These are phyloP conservation scores for Cerastis leucographa DNA, from an alignment of 2,888 invertebrate species.

Conservation along the genomic window DNA sequence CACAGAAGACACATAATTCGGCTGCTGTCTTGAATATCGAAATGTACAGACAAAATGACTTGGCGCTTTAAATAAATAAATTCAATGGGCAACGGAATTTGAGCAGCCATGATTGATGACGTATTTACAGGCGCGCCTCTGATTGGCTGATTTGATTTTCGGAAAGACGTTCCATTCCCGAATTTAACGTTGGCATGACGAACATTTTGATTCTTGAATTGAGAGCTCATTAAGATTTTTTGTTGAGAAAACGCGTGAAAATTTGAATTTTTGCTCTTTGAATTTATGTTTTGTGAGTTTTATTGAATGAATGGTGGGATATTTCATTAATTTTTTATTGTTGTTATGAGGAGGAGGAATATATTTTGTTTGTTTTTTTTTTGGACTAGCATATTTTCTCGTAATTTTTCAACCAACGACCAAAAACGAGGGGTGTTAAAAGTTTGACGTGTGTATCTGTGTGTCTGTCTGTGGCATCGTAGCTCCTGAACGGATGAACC, in stretches of 20 bases:
- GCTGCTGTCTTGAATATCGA: slow-evolving; percentile 49
- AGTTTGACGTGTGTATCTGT: no score
- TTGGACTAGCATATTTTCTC: neutral
- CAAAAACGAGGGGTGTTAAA: no score
- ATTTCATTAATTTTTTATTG: slow-evolving; percentile 49
- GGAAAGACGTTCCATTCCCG: slow-evolving; percentile 74
- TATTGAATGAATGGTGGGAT: slow-evolving; percentile 58
- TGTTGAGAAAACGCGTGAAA: slow-evolving; percentile 65
- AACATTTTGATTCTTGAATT: slow-evolving; percentile 75
- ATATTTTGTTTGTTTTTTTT: neutral
- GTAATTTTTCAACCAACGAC: no score
- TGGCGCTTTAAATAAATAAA: slow-evolving; percentile 55
- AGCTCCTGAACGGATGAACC: no score
- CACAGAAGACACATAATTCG: slow-evolving; percentile 17
- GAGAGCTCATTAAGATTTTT: slow-evolving; percentile 67
- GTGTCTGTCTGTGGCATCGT: no score
- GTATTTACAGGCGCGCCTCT: slow-evolving; percentile 76
- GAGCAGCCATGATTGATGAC: slow-evolving; percentile 79
- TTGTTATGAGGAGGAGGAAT: slow-evolving; percentile 28
- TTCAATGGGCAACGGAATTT: slow-evolving; percentile 53
- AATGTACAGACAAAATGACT: slow-evolving; percentile 53
- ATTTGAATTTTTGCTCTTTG: slow-evolving; percentile 63
- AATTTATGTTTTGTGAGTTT: slow-evolving; percentile 56
- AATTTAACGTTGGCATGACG: slow-evolving; percentile 74
- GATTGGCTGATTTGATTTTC: slow-evolving; percentile 84